Evolutionary conservation across 2,797 vertebrate genomes (phyloP), one percentile per base, ranked within the genome.

Genomic region (Danio choprae): DNA sequence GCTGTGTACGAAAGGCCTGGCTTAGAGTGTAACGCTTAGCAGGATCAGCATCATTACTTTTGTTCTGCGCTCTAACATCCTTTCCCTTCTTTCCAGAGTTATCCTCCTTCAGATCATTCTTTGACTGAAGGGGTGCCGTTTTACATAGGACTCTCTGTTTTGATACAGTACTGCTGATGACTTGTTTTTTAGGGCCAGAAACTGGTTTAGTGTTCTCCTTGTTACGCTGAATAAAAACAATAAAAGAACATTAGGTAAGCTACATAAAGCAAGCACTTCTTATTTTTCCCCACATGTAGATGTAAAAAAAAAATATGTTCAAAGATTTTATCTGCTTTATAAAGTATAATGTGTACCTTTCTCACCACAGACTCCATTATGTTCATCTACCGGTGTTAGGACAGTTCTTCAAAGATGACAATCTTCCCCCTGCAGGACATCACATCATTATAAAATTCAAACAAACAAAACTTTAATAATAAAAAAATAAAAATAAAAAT

Each of bases 171-270:
- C 64, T 81, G 85, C 76, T 86, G 41, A 80, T 60, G 6, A 82
- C 38, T 5, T 85, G 16, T 72, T 89, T 91, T 76, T 59, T 81
- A 10, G 13, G 55, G 63, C 55, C 85, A 76, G 16, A 18, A 15
- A 29, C 65, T 36, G 93, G 92, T 77, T 88, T 86, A n/a, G 90
- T 62, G 81, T 95, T 95, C 81, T 95, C 94, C 82, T 95, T 94
- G 81, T 95, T 93, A 79, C 43, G 89, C 93, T 95, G 82, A 79
- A 78, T 67, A n/a, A 16, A 29, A 73, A 74, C 1, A 50, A 46
- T 4, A 62, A 43, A 16, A 12, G 15, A 53, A 20, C 12, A 48
- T 36, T 9, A 50, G 53, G 5, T 10, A 51, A 60, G 36, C 6
- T 0, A 62, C 71, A 38, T 67, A 1, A 15, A 22, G 40, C 8